Evolutionary conservation across 2,888 invertebrate genomes (phyloP), one percentile per base, ranked within the genome.

Genomic region (Lepidocyrtoides sp.): DNA sequence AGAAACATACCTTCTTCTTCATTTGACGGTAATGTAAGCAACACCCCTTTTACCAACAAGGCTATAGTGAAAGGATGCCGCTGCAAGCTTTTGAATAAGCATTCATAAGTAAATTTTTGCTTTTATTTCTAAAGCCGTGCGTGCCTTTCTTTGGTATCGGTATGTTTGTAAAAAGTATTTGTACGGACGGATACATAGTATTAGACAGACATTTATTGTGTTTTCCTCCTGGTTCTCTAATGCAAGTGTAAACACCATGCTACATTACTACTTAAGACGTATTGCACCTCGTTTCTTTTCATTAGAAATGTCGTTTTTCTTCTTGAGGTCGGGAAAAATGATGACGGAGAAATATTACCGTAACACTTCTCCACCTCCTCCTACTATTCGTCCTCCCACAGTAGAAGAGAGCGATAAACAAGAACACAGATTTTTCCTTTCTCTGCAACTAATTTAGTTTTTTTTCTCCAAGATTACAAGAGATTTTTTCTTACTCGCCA

Each of bases 271-370:
- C 48, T 20, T 44, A 41, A 26, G 75, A 44, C 75, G 51, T 26
- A 44, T 77, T 77, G 48, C 75, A 44, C 20, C 75, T 77, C 75
- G 75, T 77, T 77, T 48, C 75, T 77, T 77, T 77, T 77, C 75
- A 77, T 77, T 77, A 77, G 23, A 44, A 77, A 77, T 51, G 51
- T 77, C 12, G 48, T 44, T 77, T 36, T 72, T 72, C 41, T 72
- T 60, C 36, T 17, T 44, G 20, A 41, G 36, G 26, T 41, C 72
- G 72, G 26, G 60, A 72, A 72, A 72, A 72, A 72, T 72, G 44
- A 23, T 72, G 72, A 72, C 72, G 72, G 72, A 72, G 72, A 72
- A 72, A 72, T 72, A 72, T 72, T 72, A 23, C 44, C 41, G 17
- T n/a, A 72, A 72, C 36, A 72, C 72, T 72, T 10, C 44, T 72